These are phyloP conservation scores for Ptyas mucosa DNA, from an alignment of 2,113 vertebrate genomes.

Conservation along the genomic window DNA sequence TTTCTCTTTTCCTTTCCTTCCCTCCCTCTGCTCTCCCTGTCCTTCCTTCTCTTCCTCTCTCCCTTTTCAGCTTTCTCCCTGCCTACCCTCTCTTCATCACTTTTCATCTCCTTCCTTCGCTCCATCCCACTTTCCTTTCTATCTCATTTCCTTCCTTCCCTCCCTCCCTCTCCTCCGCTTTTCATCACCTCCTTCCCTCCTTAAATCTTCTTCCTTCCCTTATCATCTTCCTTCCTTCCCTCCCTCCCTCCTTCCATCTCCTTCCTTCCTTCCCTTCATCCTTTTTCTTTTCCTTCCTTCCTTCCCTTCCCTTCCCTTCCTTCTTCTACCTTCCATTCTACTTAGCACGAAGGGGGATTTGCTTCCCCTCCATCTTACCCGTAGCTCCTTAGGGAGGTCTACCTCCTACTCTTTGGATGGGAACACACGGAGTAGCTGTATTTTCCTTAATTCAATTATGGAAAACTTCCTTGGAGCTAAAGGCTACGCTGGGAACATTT, in stretches of 20 bases:
- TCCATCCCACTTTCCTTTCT: too few species aligned
- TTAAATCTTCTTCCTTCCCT: background rate
- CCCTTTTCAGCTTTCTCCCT: too few species aligned
- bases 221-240: background rate
- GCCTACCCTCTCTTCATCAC: too few species aligned
- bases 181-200: too few species aligned
- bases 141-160: too few species aligned
- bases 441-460: constrained; percentile 10
- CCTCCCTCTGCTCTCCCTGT: too few species aligned
- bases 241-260: background rate
- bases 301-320: background rate
- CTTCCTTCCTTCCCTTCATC: background rate
- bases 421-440: background rate
- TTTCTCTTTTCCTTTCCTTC: too few species aligned
- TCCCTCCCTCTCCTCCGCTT: too few species aligned
- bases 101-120: too few species aligned
- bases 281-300: too few species aligned
- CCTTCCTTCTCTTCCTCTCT: too few species aligned
- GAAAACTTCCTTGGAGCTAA: constrained; percentile 19
- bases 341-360: background rate
- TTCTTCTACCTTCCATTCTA: background rate
- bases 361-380: background rate
- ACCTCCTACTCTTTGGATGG: constrained; percentile 18
- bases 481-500: background rate
- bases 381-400: background rate